These are phyloP conservation scores for Lacerta agilis DNA, from an alignment of 2,797 vertebrate genomes.

Conservation along the genomic window DNA sequence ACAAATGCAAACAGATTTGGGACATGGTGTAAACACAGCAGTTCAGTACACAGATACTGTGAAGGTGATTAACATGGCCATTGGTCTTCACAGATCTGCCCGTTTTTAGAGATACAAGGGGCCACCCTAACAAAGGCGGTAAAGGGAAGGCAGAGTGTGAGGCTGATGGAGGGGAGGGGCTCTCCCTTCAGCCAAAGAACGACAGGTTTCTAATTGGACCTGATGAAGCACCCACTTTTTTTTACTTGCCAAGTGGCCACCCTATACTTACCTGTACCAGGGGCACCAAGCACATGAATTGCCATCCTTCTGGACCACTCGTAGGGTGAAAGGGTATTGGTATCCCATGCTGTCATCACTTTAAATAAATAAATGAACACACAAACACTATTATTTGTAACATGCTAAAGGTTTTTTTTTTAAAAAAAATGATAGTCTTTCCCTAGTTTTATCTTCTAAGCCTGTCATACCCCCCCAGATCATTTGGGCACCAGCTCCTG, in stretches of 20 bases:
- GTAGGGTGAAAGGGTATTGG: constrained; percentile 96
- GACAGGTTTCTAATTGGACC: too few relatives aligned
- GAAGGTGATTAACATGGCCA: background rate
- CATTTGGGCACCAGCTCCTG: background rate
- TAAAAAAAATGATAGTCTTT: background rate
- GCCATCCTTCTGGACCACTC: constrained; percentile 95
- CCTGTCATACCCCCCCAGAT: background rate
- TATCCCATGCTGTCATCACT: constrained; percentile 99
- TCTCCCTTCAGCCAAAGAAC: background rate
- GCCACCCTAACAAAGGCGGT: background rate
- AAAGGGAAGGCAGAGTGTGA: background rate
- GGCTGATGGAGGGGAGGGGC: background rate
- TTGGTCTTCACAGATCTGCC: background rate
- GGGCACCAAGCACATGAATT: constrained; percentile 97
- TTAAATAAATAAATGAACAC: constrained; percentile 59
- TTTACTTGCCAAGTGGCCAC: background rate
- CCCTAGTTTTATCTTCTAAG: background rate
- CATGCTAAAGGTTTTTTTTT: background rate
- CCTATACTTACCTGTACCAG: constrained; percentile 92
- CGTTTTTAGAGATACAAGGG: background rate
- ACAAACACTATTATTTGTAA: background rate
- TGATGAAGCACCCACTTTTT: background rate
- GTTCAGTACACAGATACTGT: too few relatives aligned
- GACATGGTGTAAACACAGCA: background rate
- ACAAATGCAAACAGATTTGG: background rate